A percentile compares a stretch with the other conserved stretches of the same genome.
These are phyloP conservation scores for Mola mola DNA, from an alignment of 2,113 vertebrate genomes.

Conservation along the genomic window DNA sequence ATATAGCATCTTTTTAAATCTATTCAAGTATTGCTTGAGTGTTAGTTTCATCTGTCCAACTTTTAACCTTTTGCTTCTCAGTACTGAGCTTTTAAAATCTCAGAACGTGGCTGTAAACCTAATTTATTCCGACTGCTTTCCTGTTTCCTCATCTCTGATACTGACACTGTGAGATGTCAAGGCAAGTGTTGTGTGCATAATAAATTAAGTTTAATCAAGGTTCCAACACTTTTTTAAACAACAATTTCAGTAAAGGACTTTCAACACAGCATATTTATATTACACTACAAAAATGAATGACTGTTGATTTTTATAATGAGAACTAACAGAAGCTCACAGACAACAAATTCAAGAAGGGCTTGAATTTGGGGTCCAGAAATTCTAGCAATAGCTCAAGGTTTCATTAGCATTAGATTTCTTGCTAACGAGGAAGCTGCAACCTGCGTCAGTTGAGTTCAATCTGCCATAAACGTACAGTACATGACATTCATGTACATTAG, in stretches of 20 bases:
- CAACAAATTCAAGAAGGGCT: too few relatives aligned
- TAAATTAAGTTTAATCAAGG: background rate
- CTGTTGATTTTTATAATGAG: conserved; percentile 2
- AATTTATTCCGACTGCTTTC: background rate
- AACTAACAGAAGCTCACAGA: background rate
- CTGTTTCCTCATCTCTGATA: background rate
- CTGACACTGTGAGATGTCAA: background rate
- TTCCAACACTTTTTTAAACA: background rate
- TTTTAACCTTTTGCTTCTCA: conserved; percentile 21
- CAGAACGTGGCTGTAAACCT: background rate
- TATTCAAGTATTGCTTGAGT: conserved; percentile 6
- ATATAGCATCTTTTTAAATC: conserved; percentile 19
- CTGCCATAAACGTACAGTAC: too few relatives aligned
- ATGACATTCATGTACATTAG: too few relatives aligned
- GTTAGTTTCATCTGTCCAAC: background rate
- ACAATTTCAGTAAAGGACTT: too few relatives aligned
- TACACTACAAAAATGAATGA: background rate
- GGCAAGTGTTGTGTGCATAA: background rate
- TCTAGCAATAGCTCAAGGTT: too few relatives aligned
- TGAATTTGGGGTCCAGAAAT: too few relatives aligned
- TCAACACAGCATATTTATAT: background rate
- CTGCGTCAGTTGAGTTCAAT: too few relatives aligned
- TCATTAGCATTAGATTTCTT: too few relatives aligned
- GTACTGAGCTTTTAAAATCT: background rate
- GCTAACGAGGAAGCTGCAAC: too few relatives aligned